Conservation (phyloP, 2,113 vertebrate species). For the Fulica atra region DNA sequence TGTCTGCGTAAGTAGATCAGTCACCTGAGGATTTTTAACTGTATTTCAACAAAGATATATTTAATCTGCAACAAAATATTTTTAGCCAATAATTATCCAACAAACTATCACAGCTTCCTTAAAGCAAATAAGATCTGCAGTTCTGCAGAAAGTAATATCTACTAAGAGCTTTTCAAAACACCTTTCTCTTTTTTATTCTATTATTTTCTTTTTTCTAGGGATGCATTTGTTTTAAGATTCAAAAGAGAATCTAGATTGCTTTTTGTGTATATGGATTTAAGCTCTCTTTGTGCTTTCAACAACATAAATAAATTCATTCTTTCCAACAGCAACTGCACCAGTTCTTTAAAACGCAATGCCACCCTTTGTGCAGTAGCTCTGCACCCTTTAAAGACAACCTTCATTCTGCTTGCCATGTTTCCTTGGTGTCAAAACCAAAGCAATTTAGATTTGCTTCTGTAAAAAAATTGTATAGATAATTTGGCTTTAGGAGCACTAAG, state of each 20-base stretch:
- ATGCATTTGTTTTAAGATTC: background rate
- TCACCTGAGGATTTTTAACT: background rate
- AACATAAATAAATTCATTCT: constrained; percentile 12
- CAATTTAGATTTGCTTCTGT: background rate
- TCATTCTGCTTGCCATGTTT: background rate
- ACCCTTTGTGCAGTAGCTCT: background rate
- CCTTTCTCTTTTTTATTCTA: background rate
- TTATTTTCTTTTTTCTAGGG: background rate
- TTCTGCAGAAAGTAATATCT: background rate
- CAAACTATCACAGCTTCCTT: background rate
- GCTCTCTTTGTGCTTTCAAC: constrained; percentile 7
- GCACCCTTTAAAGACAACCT: background rate
- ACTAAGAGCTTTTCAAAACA: background rate
- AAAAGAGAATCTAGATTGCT: constrained; percentile 17
- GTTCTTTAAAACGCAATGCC: background rate
- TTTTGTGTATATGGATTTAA: constrained; percentile 16
- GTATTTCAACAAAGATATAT: background rate
- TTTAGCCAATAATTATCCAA: background rate
- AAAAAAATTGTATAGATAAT: background rate
- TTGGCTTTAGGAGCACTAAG: background rate
- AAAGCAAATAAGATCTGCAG: background rate
- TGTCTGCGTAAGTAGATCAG: background rate
- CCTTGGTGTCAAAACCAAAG: constrained; percentile 11
- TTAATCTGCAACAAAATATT: background rate
- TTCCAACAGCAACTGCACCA: background rate